These are phyloP conservation scores for Panagrolaimus sp. DNA, from an alignment of 1,140 invertebrate species.

Conservation along the genomic window DNA sequence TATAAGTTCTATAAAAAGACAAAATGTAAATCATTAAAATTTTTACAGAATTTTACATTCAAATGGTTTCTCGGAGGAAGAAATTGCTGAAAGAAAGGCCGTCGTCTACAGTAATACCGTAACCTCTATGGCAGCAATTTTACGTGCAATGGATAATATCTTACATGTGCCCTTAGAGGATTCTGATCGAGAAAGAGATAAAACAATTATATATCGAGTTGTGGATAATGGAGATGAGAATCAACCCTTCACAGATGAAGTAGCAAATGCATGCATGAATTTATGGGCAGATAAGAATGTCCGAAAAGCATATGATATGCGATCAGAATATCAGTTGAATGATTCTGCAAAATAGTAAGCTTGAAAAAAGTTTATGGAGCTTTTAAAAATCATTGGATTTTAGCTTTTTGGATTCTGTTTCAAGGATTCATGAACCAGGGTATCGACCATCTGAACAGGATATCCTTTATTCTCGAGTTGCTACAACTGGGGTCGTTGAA, in stretches of 20 bases:
- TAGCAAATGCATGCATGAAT: constrained; percentile 31
- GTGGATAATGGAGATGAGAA: constrained; percentile 47
- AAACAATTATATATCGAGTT: constrained; percentile 38
- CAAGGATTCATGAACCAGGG: constrained; percentile 80
- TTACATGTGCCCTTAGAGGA: constrained; percentile 68
- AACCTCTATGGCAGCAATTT: constrained; percentile 80
- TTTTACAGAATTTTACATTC: constrained; percentile 78
- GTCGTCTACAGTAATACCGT: constrained; percentile 83
- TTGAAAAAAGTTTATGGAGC: not conserved
- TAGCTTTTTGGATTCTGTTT: constrained; percentile 91
- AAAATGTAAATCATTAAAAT: too few species aligned
- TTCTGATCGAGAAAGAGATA: constrained; percentile 26
- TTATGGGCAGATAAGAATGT: constrained; percentile 53
- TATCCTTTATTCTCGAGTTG: constrained; percentile 88
- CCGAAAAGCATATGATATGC: constrained; percentile 52
- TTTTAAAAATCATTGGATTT: constrained; percentile 18
- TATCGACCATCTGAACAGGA: constrained; percentile 93
- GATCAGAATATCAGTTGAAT: constrained; percentile 51
- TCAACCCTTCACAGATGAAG: constrained; percentile 41
- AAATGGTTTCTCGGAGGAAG: constrained; percentile 83
- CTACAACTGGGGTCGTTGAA: constrained; percentile 69
- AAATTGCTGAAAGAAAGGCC: constrained; percentile 73
- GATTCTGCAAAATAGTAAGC: constrained; percentile 58
- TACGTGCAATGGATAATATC: constrained; percentile 79
- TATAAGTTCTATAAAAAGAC: constrained; percentile 20